phyloP scores from a whole-genome alignment of 2,797 vertebrate species.

The Gobionotothen gibberifrons region DNA sequence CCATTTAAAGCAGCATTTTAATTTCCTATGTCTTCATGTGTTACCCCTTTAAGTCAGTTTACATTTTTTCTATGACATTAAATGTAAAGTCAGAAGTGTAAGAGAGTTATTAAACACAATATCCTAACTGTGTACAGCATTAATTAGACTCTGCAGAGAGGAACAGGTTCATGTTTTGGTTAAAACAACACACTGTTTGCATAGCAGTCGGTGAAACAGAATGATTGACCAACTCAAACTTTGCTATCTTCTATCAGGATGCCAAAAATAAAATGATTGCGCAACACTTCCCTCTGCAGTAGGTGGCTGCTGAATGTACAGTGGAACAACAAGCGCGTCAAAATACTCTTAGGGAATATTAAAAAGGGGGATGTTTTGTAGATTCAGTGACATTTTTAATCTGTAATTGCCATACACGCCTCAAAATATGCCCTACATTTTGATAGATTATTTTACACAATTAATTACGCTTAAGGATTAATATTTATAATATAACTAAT shows the following conservation, averaged over 20 bases:
- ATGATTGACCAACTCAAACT: not conserved
- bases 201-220: not conserved
- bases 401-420: not conserved
- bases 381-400: too few relatives aligned
- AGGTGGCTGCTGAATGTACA: not conserved
- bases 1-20: too few relatives aligned
- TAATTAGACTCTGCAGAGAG: not conserved
- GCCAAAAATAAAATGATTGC: slow-evolving; percentile 2
- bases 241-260: not conserved
- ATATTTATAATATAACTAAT: not conserved
- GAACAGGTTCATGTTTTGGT: slow-evolving; percentile 5
- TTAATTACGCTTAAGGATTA: not conserved
- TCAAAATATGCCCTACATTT: not conserved
- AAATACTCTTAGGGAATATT: not conserved
- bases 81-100: not conserved
- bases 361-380: not conserved
- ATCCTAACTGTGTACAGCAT: not conserved
- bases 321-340: not conserved
- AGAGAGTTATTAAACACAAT: not conserved
- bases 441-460: not conserved
- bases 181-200: slow-evolving; percentile 12
- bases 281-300: not conserved
- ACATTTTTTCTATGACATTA: not conserved
- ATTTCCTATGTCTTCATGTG: not conserved
- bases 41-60: not conserved